These are phyloP conservation scores for Gadopsis marmoratus DNA, from an alignment of 2,797 vertebrate genomes.

Conservation along the genomic window DNA sequence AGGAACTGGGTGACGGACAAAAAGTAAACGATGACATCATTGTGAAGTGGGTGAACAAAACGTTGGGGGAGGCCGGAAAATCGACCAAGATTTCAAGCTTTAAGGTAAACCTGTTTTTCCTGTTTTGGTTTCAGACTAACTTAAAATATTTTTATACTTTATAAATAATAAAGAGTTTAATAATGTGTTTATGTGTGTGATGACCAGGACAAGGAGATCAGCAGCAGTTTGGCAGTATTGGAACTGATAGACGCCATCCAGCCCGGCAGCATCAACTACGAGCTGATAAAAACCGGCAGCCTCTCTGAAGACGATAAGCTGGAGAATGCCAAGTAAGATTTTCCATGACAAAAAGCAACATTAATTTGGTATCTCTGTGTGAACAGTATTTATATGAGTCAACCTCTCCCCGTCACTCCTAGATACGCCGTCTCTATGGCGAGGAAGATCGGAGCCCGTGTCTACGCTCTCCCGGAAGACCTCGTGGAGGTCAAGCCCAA, in stretches of 20 bases:
- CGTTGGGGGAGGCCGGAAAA: slow-evolving; percentile 91
- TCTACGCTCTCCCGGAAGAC: slow-evolving; percentile 97
- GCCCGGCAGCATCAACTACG: slow-evolving; percentile 93
- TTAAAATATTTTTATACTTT: too few relatives aligned
- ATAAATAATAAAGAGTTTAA: too few relatives aligned
- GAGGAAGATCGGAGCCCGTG: slow-evolving; percentile 95
- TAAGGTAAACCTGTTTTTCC: slow-evolving; percentile 84
- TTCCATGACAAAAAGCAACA: rapidly evolving
- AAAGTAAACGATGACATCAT: slow-evolving; percentile 96
- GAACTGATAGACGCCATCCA: slow-evolving; percentile 98
- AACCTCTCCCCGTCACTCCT: slow-evolving; percentile 15
- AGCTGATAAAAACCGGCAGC: slow-evolving; percentile 91
- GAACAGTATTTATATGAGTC: background rate
- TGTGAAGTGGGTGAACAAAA: slow-evolving; percentile 95
- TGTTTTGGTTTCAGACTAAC: background rate
- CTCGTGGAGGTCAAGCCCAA: slow-evolving; percentile 98
- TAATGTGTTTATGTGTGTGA: too few relatives aligned
- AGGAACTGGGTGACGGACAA: slow-evolving; percentile 92
- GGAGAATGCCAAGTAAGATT: slow-evolving; percentile 93
- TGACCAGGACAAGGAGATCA: slow-evolving; percentile 93
- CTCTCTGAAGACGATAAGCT: slow-evolving; percentile 93
- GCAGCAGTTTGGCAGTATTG: slow-evolving; percentile 93
- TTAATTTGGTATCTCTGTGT: background rate
- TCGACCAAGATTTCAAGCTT: slow-evolving; percentile 93
- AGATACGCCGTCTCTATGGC: slow-evolving; percentile 98